Conservation (phyloP, 2,888 invertebrate species). For the Trissoscelio sp. region DNA sequence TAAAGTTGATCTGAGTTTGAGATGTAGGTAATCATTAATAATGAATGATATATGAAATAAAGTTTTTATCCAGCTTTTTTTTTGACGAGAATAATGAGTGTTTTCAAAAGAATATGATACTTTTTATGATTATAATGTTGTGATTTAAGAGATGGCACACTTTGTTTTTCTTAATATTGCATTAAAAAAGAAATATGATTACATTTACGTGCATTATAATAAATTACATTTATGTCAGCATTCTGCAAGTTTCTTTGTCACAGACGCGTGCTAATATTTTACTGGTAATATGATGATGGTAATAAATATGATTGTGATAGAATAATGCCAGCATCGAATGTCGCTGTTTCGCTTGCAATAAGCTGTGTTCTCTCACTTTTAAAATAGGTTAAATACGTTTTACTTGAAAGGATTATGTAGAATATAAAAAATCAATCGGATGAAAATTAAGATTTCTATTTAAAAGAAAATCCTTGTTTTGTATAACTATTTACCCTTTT, state of each 20-base stretch:
- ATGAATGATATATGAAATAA: too few relatives aligned
- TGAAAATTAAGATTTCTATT: conserved; percentile 2
- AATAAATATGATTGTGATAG: conserved; percentile 45
- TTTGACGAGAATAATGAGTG: too few relatives aligned
- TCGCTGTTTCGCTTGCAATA: conserved; percentile 26
- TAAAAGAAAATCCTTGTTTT: not conserved
- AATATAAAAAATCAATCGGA: conserved; percentile 7
- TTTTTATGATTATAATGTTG: too few relatives aligned
- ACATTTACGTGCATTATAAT: conserved; percentile 16
- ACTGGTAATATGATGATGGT: conserved; percentile 38
- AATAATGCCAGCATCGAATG: conserved; percentile 31
- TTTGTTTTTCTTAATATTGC: not conserved
- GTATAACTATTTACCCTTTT: too few relatives aligned
- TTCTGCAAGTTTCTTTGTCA: conserved; percentile 27
- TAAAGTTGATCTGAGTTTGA: not conserved
- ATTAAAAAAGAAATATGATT: conserved; percentile 13
- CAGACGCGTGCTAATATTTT: conserved; percentile 24
- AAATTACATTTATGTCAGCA: conserved; percentile 23
- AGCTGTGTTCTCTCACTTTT: not conserved
- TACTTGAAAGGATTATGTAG: not conserved
- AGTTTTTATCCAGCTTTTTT: too few relatives aligned
- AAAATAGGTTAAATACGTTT: conserved; percentile 33
- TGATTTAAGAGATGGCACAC: too few relatives aligned
- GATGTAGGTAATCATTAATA: not conserved
- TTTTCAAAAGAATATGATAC: too few relatives aligned